phyloP scores from a whole-genome alignment of 1,140 invertebrate species.

The Branchinecta lindahli region DNA sequence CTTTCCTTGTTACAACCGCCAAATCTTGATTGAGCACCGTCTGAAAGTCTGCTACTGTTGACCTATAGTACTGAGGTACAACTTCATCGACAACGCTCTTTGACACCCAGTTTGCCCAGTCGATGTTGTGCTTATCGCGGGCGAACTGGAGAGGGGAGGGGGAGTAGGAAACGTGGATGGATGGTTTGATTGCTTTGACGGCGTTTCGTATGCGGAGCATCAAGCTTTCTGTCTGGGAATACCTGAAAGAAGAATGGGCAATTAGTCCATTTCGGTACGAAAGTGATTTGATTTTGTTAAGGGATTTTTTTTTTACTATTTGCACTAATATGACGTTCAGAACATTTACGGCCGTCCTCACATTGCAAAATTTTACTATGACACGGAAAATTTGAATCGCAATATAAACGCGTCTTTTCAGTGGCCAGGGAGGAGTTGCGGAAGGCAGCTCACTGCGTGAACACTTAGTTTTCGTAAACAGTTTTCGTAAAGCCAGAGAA shows the following conservation, averaged over 20 bases:
- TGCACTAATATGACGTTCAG: too few species aligned
- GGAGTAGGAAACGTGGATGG: conserved; percentile 14
- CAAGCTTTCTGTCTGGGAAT: conserved; percentile 13
- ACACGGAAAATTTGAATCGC: too few species aligned
- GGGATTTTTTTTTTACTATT: too few species aligned
- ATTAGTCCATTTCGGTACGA: too few species aligned
- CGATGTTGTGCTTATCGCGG: conserved; percentile 15
- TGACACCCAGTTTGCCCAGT: conserved; percentile 18
- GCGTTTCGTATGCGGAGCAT: conserved; percentile 12
- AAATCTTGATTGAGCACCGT: conserved; percentile 15
- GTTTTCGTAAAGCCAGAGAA: too few species aligned
- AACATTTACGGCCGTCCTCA: too few species aligned
- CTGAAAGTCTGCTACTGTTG: conserved; percentile 14
- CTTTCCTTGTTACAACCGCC: conserved; percentile 13
- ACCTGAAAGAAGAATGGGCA: background rate
- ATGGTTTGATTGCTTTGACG: conserved; percentile 1
- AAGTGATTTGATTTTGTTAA: too few species aligned
- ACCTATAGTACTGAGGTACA: conserved; percentile 16
- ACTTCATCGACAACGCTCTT: conserved; percentile 16
- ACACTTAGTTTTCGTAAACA: too few species aligned
- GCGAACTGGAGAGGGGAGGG: conserved; percentile 16
- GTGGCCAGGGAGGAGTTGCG: too few species aligned
- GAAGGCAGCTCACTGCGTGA: too few species aligned
- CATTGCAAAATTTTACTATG: too few species aligned
- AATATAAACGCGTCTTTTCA: too few species aligned